These are phyloP conservation scores for Sitta europaea DNA, from an alignment of 2,113 vertebrate species.

Conservation along the genomic window DNA sequence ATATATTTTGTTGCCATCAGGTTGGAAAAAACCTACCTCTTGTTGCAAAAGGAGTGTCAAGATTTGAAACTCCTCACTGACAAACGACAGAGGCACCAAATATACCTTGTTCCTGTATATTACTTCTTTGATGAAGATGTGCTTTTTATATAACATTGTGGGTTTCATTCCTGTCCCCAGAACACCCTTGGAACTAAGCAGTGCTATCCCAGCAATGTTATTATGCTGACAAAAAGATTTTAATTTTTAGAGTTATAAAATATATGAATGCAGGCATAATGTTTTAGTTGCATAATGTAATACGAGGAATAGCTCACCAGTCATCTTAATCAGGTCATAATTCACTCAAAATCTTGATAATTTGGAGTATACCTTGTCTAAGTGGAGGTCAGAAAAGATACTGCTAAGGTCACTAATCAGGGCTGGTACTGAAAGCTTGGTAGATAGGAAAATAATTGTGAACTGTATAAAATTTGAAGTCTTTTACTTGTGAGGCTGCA, in stretches of 20 bases:
- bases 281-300: conserved; percentile 32
- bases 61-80: conserved; percentile 60
- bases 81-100: conserved; percentile 44
- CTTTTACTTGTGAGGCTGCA: background rate
- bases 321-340: conserved; percentile 31
- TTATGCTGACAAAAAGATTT: conserved; percentile 36
- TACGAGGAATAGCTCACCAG: conserved; percentile 22
- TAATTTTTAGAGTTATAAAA: conserved; percentile 39
- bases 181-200: conserved; percentile 57
- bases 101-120: conserved; percentile 19
- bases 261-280: conserved; percentile 17
- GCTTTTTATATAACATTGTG: conserved; percentile 61
- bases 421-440: background rate
- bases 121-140: conserved; percentile 13
- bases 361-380: background rate
- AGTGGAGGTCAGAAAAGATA: background rate
- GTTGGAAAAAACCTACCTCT: conserved; percentile 56
- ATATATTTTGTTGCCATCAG: conserved; percentile 28
- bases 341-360: conserved; percentile 23
- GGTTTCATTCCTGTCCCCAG: conserved; percentile 31
- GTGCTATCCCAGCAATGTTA: conserved; percentile 6
- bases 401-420: background rate
- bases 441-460: background rate
- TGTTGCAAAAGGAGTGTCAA: conserved; percentile 58
- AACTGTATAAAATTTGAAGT: background rate